Evolutionary conservation across 2,888 invertebrate species (phyloP), one percentile per base, ranked within the genome.

Genomic region (Orthosia incerta): DNA sequence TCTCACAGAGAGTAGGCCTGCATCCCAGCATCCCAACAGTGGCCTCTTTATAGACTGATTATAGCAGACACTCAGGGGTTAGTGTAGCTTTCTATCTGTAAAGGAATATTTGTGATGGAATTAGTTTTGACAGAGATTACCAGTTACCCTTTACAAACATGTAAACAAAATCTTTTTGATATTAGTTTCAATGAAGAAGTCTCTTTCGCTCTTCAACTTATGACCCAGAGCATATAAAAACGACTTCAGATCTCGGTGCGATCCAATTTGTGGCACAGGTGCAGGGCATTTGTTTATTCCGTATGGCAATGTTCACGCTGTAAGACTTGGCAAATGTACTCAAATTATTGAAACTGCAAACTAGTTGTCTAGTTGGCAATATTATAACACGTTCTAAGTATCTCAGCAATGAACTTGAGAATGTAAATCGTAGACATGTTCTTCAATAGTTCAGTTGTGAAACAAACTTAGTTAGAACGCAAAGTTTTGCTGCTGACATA

Each of bases 301-400:
- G 15, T 65, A 56, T 46, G 4, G 11, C 12, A 16, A 50, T 60
- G 20, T 26, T 70, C 48, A 61, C 7, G 1, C 53, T 26, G 15
- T 26, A 75, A 75, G 15, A 55, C 48, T 68, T n/a, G 9, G 18
- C 20, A 74, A 20, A 59, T 50, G 48, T 61, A 9, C 11, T 60
- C 9, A 18, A 60, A n/a, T 0, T 23, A 45, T 26, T 39, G 45
- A 45, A 61, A 61, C 48, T 12, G 20, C 65, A 51, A 65, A 26
- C 45, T 51, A 20, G 20, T 23, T 51, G 20, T n/a, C 45, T 45
- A 20, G 20, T 23, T 51, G 20, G 13, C 5, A 57, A 45, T 65
- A 26, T 31, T 45, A n/a, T 26, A 11, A 20, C 1, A 64, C 7
- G 57, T 23, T 57, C 31, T 65, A 2, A 13, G 20, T 45, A 50